phyloP scores from a whole-genome alignment of 2,797 vertebrate species.

The Danio choprae region DNA sequence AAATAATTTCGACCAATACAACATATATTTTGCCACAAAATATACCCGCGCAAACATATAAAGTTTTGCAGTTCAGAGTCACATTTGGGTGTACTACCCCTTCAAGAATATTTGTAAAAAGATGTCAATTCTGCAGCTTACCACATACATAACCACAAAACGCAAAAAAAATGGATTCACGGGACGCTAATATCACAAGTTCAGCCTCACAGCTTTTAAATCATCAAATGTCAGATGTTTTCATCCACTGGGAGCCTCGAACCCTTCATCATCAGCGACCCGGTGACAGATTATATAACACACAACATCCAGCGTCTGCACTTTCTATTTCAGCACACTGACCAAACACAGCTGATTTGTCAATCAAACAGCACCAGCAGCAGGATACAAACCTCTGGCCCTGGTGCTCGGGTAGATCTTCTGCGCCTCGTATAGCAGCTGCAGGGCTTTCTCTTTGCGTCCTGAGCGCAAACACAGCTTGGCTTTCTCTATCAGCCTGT shows the following conservation, averaged over 20 bases:
- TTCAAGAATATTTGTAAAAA: not conserved
- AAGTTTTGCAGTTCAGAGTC: too few species aligned
- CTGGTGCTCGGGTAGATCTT: constrained; percentile 79
- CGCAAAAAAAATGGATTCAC: too few species aligned
- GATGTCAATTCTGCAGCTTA: not conserved
- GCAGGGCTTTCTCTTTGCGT: constrained; percentile 79
- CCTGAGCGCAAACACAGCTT: constrained; percentile 83
- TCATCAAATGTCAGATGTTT: not conserved
- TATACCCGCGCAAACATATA: too few species aligned
- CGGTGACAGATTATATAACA: constrained; percentile 46
- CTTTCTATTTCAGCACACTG: constrained; percentile 60
- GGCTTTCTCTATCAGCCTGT: constrained; percentile 83
- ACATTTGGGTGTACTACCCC: not conserved
- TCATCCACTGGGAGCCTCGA: not conserved
- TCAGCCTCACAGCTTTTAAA: not conserved
- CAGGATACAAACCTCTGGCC: constrained; percentile 81
- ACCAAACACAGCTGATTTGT: constrained; percentile 34
- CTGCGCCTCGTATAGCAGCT: constrained; percentile 81
- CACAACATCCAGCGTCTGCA: constrained; percentile 55
- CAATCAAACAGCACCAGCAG: constrained; percentile 15
- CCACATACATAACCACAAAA: not conserved
- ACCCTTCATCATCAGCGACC: not conserved
- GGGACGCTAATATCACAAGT: not conserved
- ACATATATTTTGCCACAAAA: too few species aligned
- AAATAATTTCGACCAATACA: too few species aligned